Conservation (phyloP, 2,113 vertebrate species). For the Microtus pennsylvanicus region DNA sequence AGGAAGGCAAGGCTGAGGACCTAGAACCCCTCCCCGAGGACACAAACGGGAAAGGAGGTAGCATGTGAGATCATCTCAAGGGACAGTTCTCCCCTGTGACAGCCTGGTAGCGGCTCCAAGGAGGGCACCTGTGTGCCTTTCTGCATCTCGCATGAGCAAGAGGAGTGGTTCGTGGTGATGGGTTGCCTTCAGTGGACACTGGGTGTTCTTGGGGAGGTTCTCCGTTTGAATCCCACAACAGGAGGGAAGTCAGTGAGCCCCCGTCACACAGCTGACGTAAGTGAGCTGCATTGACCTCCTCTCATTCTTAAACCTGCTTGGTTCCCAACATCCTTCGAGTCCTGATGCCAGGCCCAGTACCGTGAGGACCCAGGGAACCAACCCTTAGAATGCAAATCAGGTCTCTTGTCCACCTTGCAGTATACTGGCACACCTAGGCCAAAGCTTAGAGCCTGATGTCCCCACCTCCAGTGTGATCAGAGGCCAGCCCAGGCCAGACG, state of each 20-base stretch:
- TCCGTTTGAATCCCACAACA: neutral
- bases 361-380: neutral
- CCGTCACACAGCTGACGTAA: neutral
- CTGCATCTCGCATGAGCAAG: neutral
- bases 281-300: accelerated
- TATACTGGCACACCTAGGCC: neutral
- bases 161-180: neutral
- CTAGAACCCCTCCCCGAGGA: neutral
- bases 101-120: too few species aligned
- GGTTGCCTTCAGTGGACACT: neutral
- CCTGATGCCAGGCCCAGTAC: neutral
- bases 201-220: neutral
- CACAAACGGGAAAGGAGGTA: neutral
- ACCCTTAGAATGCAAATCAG: neutral
- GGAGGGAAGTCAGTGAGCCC: neutral
- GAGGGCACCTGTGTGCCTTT: neutral
- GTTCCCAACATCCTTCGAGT: too few species aligned
- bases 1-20: neutral
- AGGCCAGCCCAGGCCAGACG: too few species aligned
- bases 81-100: too few species aligned
- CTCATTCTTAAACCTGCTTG: neutral
- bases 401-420: neutral
- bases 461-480: neutral
- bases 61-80: neutral
- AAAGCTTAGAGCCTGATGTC: neutral